phyloP scores from a whole-genome alignment of 2,888 invertebrate genomes.

The Rhingia campestris region DNA sequence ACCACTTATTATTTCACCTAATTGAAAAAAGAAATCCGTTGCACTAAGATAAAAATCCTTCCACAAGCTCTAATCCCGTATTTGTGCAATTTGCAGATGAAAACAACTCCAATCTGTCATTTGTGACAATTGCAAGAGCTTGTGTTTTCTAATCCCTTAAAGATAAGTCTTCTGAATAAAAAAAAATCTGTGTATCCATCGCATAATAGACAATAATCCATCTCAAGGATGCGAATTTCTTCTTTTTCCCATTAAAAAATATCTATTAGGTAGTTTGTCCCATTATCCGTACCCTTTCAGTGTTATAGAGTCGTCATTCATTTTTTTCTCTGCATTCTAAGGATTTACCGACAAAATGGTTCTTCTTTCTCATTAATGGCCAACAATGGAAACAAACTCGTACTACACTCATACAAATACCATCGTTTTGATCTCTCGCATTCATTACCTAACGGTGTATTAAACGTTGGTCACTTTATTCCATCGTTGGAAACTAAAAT shows the following conservation, averaged over 20 bases:
- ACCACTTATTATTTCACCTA: too few relatives aligned
- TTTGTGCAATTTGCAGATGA: too few relatives aligned
- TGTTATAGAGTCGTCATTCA: background rate
- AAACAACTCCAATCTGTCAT: too few relatives aligned
- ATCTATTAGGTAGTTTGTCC: background rate
- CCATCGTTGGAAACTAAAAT: conserved; percentile 42
- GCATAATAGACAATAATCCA: background rate
- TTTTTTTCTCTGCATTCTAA: background rate
- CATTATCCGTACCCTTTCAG: background rate
- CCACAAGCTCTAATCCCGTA: too few relatives aligned
- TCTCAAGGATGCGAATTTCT: background rate
- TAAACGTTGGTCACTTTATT: conserved; percentile 12
- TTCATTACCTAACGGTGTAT: conserved; percentile 5
- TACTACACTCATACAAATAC: background rate
- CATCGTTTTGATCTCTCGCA: background rate
- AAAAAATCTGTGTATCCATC: background rate
- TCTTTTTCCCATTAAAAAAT: background rate
- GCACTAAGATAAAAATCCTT: too few relatives aligned
- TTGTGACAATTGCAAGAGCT: too few relatives aligned
- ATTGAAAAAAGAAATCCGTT: too few relatives aligned
- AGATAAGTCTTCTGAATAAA: too few relatives aligned
- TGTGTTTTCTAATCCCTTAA: too few relatives aligned
- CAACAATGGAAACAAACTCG: background rate
- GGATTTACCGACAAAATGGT: background rate
- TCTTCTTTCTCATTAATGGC: conserved; percentile 15